phyloP scores from a whole-genome alignment of 2,888 invertebrate species.

The Trichogramma evanescens region DNA sequence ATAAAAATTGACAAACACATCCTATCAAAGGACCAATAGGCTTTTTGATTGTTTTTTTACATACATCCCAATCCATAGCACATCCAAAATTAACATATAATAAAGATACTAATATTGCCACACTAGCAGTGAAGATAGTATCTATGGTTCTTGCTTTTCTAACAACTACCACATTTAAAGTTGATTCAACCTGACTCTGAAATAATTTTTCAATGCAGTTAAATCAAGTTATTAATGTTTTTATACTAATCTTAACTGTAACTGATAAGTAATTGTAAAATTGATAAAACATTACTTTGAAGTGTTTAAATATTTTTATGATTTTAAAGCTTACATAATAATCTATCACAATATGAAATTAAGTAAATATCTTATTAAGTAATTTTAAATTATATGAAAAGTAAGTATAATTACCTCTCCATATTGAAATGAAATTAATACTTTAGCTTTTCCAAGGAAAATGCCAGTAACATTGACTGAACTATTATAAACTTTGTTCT shows the following conservation, averaged over 20 bases:
- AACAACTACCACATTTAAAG: slow-evolving; percentile 53
- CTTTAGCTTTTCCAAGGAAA: slow-evolving; percentile 49
- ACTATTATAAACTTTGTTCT: slow-evolving; percentile 34
- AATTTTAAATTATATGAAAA: not conserved
- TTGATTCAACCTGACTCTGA: slow-evolving; percentile 20
- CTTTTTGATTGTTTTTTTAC: slow-evolving; percentile 58
- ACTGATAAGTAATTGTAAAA: no score
- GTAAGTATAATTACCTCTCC: slow-evolving; percentile 24
- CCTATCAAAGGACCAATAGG: slow-evolving; percentile 77
- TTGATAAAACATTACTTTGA: no score
- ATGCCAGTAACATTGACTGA: slow-evolving; percentile 46
- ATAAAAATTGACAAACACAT: slow-evolving; percentile 68
- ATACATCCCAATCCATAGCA: slow-evolving; percentile 69
- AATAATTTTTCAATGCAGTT: slow-evolving; percentile 19
- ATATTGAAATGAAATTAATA: slow-evolving; percentile 24
- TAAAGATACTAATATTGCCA: slow-evolving; percentile 67
- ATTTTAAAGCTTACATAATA: not conserved
- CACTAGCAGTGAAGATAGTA: slow-evolving; percentile 66
- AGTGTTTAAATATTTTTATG: no score
- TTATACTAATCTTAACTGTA: not conserved
- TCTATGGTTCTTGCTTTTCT: slow-evolving; percentile 63
- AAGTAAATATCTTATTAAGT: not conserved
- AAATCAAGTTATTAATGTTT: not conserved
- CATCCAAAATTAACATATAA: slow-evolving; percentile 89
- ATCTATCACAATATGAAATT: no score